phyloP scores from a whole-genome alignment of 35 echinoderm and acorn worm genomes.

The Heliocidaris tuberculata region DNA sequence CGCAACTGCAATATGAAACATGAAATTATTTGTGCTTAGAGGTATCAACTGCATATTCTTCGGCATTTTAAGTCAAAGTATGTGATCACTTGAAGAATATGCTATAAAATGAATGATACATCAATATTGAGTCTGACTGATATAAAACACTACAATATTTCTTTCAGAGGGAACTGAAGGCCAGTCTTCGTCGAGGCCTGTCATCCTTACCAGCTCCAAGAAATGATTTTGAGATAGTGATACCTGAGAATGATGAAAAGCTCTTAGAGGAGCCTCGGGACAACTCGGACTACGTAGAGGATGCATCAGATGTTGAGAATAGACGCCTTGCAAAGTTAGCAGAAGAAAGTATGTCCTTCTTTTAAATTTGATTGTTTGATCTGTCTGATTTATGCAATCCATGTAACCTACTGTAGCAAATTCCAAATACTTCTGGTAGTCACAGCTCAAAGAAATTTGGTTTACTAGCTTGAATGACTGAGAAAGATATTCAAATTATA shows the following conservation, averaged over 20 bases:
- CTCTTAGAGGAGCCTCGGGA: conserved; percentile 30
- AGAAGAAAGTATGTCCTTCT: conserved; percentile 67
- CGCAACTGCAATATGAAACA: too few relatives aligned
- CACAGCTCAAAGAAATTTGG: background rate
- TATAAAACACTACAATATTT: background rate
- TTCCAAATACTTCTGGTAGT: background rate
- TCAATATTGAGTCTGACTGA: too few relatives aligned
- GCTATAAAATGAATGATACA: too few relatives aligned
- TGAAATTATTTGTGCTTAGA: too few relatives aligned
- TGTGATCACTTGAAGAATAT: too few relatives aligned
- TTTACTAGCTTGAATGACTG: background rate
- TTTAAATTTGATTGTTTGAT: background rate
- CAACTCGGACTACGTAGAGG: conserved; percentile 66
- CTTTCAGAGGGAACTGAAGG: conserved; percentile 76
- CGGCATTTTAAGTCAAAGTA: too few relatives aligned
- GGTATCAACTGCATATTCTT: too few relatives aligned
- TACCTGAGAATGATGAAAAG: conserved; percentile 76
- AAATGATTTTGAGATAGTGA: conserved; percentile 98
- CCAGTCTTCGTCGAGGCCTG: conserved; percentile 66
- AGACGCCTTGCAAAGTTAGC: conserved; percentile 65
- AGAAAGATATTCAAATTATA: background rate
- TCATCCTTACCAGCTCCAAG: conserved; percentile 73
- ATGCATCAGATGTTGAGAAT: conserved; percentile 82
- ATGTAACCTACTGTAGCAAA: background rate
- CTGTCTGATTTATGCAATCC: background rate